These are phyloP conservation scores for Tympanoctomys barrerae DNA, from an alignment of 2,797 vertebrate species.

Conservation along the genomic window DNA sequence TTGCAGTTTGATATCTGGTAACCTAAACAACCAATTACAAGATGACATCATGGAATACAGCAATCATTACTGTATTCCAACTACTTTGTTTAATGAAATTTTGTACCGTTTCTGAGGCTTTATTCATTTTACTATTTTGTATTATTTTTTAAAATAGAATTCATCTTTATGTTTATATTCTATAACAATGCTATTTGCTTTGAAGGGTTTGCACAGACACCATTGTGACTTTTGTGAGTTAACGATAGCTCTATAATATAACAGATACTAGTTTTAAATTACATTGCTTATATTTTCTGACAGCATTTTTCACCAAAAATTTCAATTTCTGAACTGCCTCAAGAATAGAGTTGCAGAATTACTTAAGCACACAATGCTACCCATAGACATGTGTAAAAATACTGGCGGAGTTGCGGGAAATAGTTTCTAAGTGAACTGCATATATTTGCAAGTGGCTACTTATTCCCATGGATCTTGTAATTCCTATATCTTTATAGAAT, in stretches of 20 bases:
- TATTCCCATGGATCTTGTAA: constrained; percentile 37
- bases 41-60: too few relatives aligned
- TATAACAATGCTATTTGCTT: not conserved
- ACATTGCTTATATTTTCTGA: not conserved
- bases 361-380: not conserved
- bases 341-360: not conserved
- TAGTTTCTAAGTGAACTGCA: constrained; percentile 9
- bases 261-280: not conserved
- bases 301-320: not conserved
- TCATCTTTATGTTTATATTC: not conserved
- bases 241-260: not conserved
- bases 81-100: too few relatives aligned
- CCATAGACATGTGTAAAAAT: not conserved
- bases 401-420: not conserved
- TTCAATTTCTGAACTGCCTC: constrained; percentile 3
- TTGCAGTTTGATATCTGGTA: too few relatives aligned
- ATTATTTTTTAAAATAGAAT: not conserved
- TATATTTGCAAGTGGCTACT: constrained; percentile 39
- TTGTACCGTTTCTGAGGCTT: too few relatives aligned
- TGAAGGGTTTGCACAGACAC: not conserved
- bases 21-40: too few relatives aligned
- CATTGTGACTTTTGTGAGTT: constrained; percentile 33
- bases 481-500: constrained; percentile 31
- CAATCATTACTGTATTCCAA: too few relatives aligned
- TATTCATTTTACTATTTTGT: too few relatives aligned